These are phyloP conservation scores for Prinia subflava DNA, from an alignment of 2,113 vertebrate genomes.

Conservation along the genomic window DNA sequence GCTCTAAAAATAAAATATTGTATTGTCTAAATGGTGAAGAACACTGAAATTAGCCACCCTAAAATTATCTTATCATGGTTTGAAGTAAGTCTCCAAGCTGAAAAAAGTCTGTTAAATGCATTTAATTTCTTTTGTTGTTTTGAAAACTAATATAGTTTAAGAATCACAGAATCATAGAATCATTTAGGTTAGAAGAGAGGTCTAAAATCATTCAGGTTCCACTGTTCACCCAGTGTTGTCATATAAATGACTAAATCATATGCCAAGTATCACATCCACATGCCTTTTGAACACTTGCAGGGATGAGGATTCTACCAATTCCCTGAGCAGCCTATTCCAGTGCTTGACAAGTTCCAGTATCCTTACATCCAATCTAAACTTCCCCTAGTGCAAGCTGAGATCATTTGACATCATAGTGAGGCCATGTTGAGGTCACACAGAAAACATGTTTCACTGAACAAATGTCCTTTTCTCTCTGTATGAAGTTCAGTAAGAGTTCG, in stretches of 20 bases:
- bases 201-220: neutral
- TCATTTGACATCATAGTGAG: neutral
- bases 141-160: neutral
- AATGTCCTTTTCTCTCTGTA: neutral
- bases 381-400: neutral
- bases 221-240: neutral
- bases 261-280: neutral
- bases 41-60: neutral
- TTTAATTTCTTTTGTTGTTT: neutral
- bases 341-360: neutral
- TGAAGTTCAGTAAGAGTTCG: neutral
- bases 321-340: neutral
- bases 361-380: neutral
- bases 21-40: neutral
- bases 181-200: neutral
- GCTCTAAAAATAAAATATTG: neutral
- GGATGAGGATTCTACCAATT: neutral
- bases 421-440: neutral
- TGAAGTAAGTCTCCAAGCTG: neutral
- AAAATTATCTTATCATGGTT: neutral
- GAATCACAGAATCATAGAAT: neutral
- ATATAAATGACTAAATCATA: neutral
- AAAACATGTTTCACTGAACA: neutral
- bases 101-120: neutral
- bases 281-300: neutral